These are phyloP conservation scores for Lucinisca nassula DNA, from an alignment of 2,888 invertebrate genomes.

Conservation along the genomic window DNA sequence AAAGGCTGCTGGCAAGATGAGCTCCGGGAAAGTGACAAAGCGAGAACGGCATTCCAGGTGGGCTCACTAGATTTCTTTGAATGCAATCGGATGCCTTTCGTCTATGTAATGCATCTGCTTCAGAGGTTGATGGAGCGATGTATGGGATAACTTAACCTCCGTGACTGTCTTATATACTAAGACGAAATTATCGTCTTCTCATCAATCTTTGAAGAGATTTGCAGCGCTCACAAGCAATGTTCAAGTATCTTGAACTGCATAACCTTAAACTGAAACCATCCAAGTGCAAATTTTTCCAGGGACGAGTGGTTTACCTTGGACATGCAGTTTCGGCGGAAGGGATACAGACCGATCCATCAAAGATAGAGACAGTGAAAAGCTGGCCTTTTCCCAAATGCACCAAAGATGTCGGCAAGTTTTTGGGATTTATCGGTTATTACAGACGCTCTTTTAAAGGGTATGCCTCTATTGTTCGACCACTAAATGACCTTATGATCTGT, in stretches of 20 bases:
- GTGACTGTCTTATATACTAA: conserved; percentile 33
- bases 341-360: conserved; percentile 26
- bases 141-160: conserved; percentile 41
- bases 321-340: conserved; percentile 24
- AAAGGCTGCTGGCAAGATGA: too few relatives aligned
- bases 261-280: conserved; percentile 30
- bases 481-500: too few relatives aligned
- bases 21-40: conserved; percentile 24
- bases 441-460: conserved; percentile 21
- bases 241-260: not conserved
- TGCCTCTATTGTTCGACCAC: not conserved
- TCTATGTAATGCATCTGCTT: too few relatives aligned
- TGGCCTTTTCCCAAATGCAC: conserved; percentile 27
- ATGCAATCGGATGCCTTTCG: too few relatives aligned
- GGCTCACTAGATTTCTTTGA: too few relatives aligned
- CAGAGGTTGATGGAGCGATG: conserved; percentile 38
- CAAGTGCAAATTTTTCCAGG: too few relatives aligned
- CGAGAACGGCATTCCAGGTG: conserved; percentile 36
- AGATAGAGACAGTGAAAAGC: conserved; percentile 22
- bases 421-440: too few relatives aligned
- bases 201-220: too few relatives aligned
- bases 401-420: too few relatives aligned
- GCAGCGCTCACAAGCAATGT: too few relatives aligned
- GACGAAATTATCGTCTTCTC: too few relatives aligned
- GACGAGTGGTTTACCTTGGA: conserved; percentile 25